phyloP scores from a whole-genome alignment of 2,797 vertebrate species.

The Macropodus opercularis region DNA sequence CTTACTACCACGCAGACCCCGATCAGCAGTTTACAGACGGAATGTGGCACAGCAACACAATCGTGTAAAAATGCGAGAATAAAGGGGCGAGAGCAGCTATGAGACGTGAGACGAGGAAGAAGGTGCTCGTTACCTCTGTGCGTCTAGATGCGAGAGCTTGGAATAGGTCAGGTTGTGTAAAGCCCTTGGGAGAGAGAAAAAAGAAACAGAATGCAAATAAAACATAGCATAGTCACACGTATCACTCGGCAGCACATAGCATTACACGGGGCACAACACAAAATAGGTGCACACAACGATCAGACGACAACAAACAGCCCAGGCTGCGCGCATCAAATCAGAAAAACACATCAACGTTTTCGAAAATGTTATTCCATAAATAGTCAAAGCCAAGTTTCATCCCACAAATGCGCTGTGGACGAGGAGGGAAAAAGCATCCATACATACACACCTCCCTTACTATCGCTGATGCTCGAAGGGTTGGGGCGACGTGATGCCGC shows the following conservation, averaged over 20 bases:
- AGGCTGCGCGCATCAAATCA: constrained; percentile 32
- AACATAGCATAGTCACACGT: constrained; percentile 46
- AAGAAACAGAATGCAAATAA: constrained; percentile 44
- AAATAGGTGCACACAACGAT: constrained; percentile 32
- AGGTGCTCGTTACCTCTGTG: constrained; percentile 72
- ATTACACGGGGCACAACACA: constrained; percentile 46
- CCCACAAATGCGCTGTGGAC: constrained; percentile 55
- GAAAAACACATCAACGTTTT: constrained; percentile 26
- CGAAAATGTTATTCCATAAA: constrained; percentile 51
- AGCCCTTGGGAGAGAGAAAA: constrained; percentile 54
- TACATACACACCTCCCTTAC: constrained; percentile 77
- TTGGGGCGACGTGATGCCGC: constrained; percentile 74
- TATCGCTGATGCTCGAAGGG: constrained; percentile 71
- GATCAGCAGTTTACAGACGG: constrained; percentile 16
- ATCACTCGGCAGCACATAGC: constrained; percentile 37
- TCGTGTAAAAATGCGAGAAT: constrained; percentile 11
- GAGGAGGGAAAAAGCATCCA: constrained; percentile 63
- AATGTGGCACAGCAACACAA: constrained; percentile 11
- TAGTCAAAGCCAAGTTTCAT: constrained; percentile 42
- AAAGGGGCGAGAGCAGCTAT: constrained; percentile 13
- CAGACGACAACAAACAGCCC: constrained; percentile 45
- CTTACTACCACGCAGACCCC: constrained; percentile 8
- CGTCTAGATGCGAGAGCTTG: constrained; percentile 61
- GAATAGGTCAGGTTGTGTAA: constrained; percentile 59
- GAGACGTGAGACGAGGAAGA: constrained; percentile 44